Base-by-base conservation (phyloP, 2,888 invertebrate species). In the Diarsia rubi region DNA sequence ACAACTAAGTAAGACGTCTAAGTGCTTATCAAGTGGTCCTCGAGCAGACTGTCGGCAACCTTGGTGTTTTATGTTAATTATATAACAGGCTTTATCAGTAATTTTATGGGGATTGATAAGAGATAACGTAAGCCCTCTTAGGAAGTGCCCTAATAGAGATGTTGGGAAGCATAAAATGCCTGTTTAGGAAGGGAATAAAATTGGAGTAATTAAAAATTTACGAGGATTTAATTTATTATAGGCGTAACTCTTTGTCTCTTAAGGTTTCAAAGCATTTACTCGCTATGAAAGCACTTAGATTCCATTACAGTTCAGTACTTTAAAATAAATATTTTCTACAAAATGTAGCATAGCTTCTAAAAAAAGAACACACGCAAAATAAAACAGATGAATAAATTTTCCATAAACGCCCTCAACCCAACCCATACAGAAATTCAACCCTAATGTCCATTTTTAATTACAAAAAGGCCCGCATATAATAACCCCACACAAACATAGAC, bases 401-500 rank as follows among this genome's bases (percentile, higher is more conserved):
- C 64, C 71, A 80, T 81, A 69, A 73, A 64, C 73, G 66, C 69
- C 52, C 65, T 70, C 57, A 67, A 54, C 76, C 73, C 65, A 59
- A 54, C 78, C 72, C 62, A 49, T 80, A 67, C 21, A 66, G 89
- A 84, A 90, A 91, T 85, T 75, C 81, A 87, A 90, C 83, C 85
- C 85, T 77, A 88, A 86, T 85, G 90, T 90, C 90, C 91, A 91
- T 88, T 91, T 87, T 92, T 93, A 93, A 94, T 94, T 93, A 93
- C 91, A 92, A 91, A 92, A 89, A 90, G 86, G 82, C 80, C 86
- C 89, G 92, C 93, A 91, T 92, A 92, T 94, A 92, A 93, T 89
- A 88, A 85, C 90, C 84, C 80, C 86, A 88, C 82, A 91, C 92
- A 94, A 94, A 94, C 91, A 93, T 84, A 93, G 94, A 93, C 94